Base-by-base conservation (phyloP, 2,797 vertebrate genomes). In the Sarcoramphus papa region DNA sequence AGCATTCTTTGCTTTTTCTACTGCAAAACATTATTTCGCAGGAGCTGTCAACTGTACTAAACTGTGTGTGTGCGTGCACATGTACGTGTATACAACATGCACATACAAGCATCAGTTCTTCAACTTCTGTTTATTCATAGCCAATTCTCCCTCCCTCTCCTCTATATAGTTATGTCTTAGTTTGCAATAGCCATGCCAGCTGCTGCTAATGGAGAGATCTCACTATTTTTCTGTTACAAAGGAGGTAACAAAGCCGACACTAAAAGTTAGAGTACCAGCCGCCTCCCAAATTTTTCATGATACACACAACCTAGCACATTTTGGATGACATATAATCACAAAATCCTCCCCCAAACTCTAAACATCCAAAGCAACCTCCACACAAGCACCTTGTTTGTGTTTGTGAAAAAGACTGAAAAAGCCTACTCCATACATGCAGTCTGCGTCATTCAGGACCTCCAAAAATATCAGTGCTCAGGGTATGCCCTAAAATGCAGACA, bases 21-120 rank as follows among this genome's bases (percentile, higher is more conserved):
- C 25, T 67, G 20, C 8, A 76, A 67, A 51, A 63, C 3, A 1
- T 57, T 74, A 50, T 76, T 95, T 86, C 67, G 48, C 63, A 91
- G 67, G 23, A 93, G 19, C 16, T 13, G 1, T 60, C 69, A 67
- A 10, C 10, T 28, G 41, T 23, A 53, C 47, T 30, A 41, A 87
- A 33, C 18, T 40, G 28, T 65, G 9, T 24, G 28, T 30, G 37
- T 41, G 41, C 6, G 2, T 6, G 17, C 4, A 0, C 24, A 28
- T 0, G 0, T 33, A 30, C 0, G 0, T 33, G 30, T 31, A 28
- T 10, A 47, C 31, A 68, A 47, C 5, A 8, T 9, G 31, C 20
- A 48, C n/a, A 40, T 35, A 53, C 51, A 56, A 40, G 43, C 33
- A 77, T 12, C 25, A 15, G 7, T 30, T 64, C 57, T 80, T 73